Evolutionary conservation across 2,888 invertebrate genomes (phyloP), one percentile per base, ranked within the genome.

Genomic region (Biston betularia): DNA sequence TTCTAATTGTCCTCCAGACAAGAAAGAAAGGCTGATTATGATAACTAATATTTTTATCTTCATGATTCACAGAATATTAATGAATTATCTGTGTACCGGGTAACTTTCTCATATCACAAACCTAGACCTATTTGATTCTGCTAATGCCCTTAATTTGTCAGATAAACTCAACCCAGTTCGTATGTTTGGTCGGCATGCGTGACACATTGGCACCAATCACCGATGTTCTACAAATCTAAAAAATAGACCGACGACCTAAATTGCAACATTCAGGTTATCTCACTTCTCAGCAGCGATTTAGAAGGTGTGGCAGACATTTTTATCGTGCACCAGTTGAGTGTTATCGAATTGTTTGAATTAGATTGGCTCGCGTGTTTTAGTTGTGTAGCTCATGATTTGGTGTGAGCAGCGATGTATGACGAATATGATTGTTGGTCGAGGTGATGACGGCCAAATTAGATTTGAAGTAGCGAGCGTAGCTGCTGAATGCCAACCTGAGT

Each of bases 191-290:
- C 68, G 73, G 67, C 67, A 63, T 73, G 71, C 69, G 71, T 80
- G 84, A 81, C 81, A 83, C 80, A 82, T 78, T 83, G 79, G 80
- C 83, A 81, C 79, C 74, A 80, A 82, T 85, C 76, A 74, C 70
- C 70, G 71, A 71, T 78, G 83, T 81, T 83, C 83, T 83, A 81
- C 77, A 77, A 77, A 75, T 69, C 63, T 67, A 64, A 69, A 78
- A 86, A 84, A 86, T 82, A 77, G 85, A 81, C 78, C 85, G 79
- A 76, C 76, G 89, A 83, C 89, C 89, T 73, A 89, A 87, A 88
- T 90, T 82, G 73, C 76, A 77, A 75, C 79, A 86, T 85, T 86
- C 82, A 82, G 86, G 86, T 86, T 89, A 89, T 89, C 88, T 79
- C 79, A 75, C 65, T 60, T 40, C 82, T 80, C 77, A 78, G 78